Conservation (phyloP, 2,113 vertebrate species). For the Tyto alba region DNA sequence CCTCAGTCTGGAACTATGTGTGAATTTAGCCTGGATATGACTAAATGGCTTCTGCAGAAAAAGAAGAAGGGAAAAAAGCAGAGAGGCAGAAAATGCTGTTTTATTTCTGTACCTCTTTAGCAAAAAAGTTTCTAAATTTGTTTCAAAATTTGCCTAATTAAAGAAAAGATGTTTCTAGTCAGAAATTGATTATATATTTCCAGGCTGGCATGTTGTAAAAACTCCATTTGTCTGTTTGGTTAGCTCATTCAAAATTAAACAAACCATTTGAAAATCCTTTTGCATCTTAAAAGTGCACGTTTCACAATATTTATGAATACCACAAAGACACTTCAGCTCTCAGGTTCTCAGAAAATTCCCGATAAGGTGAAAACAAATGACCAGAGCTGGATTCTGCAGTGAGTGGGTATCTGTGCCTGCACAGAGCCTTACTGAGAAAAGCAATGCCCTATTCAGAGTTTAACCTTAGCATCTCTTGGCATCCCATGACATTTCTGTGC, state of each 20-base stretch:
- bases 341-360: not conserved
- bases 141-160: not conserved
- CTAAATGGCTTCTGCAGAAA: not conserved
- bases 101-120: not conserved
- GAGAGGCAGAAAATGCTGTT: not conserved
- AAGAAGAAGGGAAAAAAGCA: not conserved
- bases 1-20: not conserved
- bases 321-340: not conserved
- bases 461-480: not conserved
- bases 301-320: not conserved
- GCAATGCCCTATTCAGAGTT: not conserved
- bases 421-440: not conserved
- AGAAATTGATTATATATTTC: not conserved
- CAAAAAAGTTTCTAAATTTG: not conserved
- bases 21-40: not conserved
- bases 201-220: not conserved
- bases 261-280: not conserved
- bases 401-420: not conserved
- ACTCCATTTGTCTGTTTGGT: not conserved
- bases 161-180: not conserved
- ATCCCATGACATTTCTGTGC: not conserved
- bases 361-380: not conserved
- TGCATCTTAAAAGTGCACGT: not conserved
- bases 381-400: not conserved
- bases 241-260: not conserved